These are phyloP conservation scores for Trissolcus basalis DNA, from an alignment of 1,140 invertebrate genomes.

Conservation along the genomic window DNA sequence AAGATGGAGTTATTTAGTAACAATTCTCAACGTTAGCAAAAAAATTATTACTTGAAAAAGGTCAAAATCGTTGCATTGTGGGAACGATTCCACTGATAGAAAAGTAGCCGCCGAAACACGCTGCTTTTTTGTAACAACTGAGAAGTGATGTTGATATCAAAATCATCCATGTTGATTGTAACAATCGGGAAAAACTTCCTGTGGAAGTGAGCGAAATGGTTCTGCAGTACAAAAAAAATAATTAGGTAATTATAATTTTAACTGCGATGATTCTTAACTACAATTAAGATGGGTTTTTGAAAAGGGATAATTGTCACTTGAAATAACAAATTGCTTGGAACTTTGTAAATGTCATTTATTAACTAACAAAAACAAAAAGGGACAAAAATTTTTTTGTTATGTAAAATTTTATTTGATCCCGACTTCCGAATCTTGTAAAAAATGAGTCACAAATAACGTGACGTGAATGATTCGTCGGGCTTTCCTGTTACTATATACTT, in stretches of 20 bases:
- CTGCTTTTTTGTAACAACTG: conserved; percentile 59
- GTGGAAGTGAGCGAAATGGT: conserved; percentile 48
- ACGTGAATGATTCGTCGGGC: conserved; percentile 55
- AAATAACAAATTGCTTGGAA: conserved; percentile 7
- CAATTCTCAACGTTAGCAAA: conserved; percentile 69
- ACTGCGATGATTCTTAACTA: too few species aligned
- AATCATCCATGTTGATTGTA: conserved; percentile 50
- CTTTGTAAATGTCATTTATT: conserved; percentile 71
- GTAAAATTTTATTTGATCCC: conserved; percentile 55
- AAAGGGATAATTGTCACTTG: too few species aligned
- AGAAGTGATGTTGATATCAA: conserved; percentile 33
- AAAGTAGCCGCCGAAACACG: conserved; percentile 55
- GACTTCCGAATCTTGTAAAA: conserved; percentile 64
- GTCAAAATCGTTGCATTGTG: conserved; percentile 66
- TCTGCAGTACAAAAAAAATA: neutral
- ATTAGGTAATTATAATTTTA: too few species aligned
- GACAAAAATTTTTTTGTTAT: conserved; percentile 59
- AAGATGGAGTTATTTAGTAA: conserved; percentile 83
- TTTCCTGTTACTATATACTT: conserved; percentile 66
- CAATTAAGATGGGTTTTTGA: too few species aligned
- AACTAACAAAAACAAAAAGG: conserved; percentile 66
- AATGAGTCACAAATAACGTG: conserved; percentile 67
- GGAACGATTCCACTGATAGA: conserved; percentile 76
- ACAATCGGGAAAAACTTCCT: conserved; percentile 57
- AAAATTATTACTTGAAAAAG: conserved; percentile 63